A percentile compares a stretch with the other conserved stretches of the same genome.
These are phyloP conservation scores for Ceratina australensis DNA, from an alignment of 1,140 invertebrate species.

Conservation along the genomic window DNA sequence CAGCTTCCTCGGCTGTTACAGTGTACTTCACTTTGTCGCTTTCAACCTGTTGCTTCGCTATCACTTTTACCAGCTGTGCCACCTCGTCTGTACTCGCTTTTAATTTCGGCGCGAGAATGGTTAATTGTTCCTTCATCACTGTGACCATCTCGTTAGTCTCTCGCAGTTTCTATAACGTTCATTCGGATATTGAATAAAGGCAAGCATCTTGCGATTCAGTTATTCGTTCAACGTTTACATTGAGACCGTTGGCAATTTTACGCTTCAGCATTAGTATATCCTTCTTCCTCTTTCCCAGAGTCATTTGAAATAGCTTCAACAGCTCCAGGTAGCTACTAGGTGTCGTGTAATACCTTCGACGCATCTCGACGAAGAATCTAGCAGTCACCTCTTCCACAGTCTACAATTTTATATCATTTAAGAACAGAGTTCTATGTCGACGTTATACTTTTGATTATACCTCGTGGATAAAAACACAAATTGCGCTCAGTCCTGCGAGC, in stretches of 20 bases:
- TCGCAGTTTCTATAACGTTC: constrained; percentile 85
- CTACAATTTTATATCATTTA: constrained; percentile 68
- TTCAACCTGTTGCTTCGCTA: constrained; percentile 89
- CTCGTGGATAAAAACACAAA: constrained; percentile 89
- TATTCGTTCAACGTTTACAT: constrained; percentile 74
- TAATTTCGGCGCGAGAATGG: constrained; percentile 90
- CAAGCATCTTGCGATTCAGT: too few species aligned
- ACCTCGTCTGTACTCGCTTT: constrained; percentile 91
- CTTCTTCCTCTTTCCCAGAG: constrained; percentile 84
- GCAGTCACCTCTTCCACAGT: constrained; percentile 88
- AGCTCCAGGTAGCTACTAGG: constrained; percentile 94
- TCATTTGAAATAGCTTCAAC: constrained; percentile 87
- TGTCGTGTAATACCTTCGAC: constrained; percentile 92
- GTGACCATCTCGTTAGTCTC: constrained; percentile 92
- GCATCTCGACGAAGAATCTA: constrained; percentile 89
- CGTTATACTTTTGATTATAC: constrained; percentile 67
- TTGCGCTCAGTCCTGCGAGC: constrained; percentile 81
- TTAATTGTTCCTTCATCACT: constrained; percentile 93
- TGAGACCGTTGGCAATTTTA: constrained; percentile 88
- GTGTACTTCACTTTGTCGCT: constrained; percentile 89
- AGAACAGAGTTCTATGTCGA: background rate
- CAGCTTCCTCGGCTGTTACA: constrained; percentile 88
- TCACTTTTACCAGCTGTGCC: constrained; percentile 86
- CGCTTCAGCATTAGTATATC: constrained; percentile 85
- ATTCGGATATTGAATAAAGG: background rate